Base-by-base conservation (phyloP, 1,140 invertebrate species). In the Apis florea region DNA sequence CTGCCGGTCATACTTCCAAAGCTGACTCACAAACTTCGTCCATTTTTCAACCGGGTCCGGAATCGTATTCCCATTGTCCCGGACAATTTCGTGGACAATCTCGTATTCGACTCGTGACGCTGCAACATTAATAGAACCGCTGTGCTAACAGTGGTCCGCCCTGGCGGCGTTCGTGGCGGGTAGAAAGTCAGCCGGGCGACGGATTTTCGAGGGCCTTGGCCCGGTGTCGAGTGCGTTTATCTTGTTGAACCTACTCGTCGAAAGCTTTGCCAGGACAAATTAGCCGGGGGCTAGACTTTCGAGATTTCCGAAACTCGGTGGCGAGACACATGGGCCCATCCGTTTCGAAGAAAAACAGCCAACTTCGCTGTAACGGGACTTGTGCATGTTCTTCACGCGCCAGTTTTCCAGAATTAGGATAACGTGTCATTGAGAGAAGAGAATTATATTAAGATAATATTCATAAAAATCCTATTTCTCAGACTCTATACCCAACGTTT, bases 261-360 rank as follows among this genome's bases (percentile, higher is more conserved):
- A 79, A 56, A 83, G 75, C 75, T 47, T 58, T 4, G 13, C 58
- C 13, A 9, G 58, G 40, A 83, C 76, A 81, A 83, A 83, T 83
- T 83, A 80, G 51, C 64, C 54, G 4, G 24, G 19, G 58, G 13
- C 12, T 76, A 84, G 58, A 81, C 83, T 75, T 82, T 71, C 79
- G 56, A 83, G 78, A 75, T 83, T 83, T 81, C 64, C 64, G 15
- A 70, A 83, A 81, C 71, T 81, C 58, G 10, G 5, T 70, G 58
- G 21, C 15, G 51, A 81, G 70, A 83, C 51, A 51, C 82, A 75
- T 69, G 58, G 71, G 21, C 24, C 54, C 67, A 76, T 67, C 72
- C 79, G 72, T 84, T 84, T 58, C 15, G 79, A n/a, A 54, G 31
- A 83, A 63, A 80, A 58, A 69, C 56, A 49, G 49, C 76, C 17